Conservation (phyloP, 2,113 vertebrate species). For the Geococcyx californianus region DNA sequence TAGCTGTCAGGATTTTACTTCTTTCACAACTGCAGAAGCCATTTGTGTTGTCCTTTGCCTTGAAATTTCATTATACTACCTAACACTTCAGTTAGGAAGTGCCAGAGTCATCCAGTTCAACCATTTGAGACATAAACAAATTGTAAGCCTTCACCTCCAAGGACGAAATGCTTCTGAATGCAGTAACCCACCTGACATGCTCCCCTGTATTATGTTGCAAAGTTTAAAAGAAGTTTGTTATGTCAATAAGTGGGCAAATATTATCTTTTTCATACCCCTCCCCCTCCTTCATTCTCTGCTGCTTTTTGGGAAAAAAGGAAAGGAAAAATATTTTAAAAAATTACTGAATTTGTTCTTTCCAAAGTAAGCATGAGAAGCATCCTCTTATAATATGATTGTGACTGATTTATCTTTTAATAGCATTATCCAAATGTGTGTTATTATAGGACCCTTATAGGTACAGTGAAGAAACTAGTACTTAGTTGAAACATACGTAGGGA, state of each 20-base stretch:
- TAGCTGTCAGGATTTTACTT: background rate
- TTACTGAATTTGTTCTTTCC: background rate
- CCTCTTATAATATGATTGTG: background rate
- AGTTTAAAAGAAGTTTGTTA: background rate
- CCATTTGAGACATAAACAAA: background rate
- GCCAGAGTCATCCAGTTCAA: background rate
- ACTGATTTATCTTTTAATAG: background rate
- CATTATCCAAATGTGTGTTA: background rate
- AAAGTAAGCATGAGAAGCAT: background rate
- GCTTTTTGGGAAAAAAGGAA: constrained; percentile 19
- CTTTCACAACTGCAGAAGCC: constrained; percentile 5
- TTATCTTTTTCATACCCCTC: background rate
- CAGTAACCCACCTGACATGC: background rate
- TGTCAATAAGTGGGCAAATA: background rate
- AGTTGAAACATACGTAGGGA: background rate
- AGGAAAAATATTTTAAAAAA: background rate
- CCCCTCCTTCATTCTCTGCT: background rate
- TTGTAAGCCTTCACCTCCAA: background rate
- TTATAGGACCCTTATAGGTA: background rate
- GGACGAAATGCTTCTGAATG: background rate
- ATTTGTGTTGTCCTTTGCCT: background rate
- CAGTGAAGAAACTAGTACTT: background rate
- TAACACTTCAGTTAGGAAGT: background rate
- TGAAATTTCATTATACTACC: constrained; percentile 24
- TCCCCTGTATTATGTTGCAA: background rate